Evolutionary conservation across 92 coral and sea anemone species (phyloP).

Genomic region (Parazoanthus swiftii): DNA sequence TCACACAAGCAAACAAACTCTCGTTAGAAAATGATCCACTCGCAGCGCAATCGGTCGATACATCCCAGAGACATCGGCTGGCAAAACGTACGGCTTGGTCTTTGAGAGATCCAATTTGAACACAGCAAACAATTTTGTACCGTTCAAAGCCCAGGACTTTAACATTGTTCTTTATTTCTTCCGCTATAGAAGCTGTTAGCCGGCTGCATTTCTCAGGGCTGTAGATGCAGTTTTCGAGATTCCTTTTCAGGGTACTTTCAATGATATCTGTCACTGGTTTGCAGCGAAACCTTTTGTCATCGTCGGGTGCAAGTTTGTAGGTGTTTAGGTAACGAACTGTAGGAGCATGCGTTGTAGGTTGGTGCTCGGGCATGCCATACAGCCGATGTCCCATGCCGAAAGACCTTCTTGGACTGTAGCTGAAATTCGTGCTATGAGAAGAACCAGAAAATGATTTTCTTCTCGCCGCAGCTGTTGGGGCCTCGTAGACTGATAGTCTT

Average conservation of each 20-base stretch:
- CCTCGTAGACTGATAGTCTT: slow-evolving; percentile 14
- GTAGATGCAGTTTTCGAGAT: slow-evolving; percentile 67
- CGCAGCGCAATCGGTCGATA: slow-evolving; percentile 71
- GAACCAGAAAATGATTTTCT: slow-evolving; percentile 21
- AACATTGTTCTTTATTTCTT: slow-evolving; percentile 80
- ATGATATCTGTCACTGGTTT: slow-evolving; percentile 79
- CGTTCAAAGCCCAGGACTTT: slow-evolving; percentile 84
- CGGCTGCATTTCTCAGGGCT: slow-evolving; percentile 68
- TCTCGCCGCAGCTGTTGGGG: not conserved
- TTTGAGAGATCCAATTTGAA: slow-evolving; percentile 79
- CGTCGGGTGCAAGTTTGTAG: slow-evolving; percentile 78
- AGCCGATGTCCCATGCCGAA: slow-evolving; percentile 32
- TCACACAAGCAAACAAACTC: slow-evolving; percentile 86
- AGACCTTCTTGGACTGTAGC: slow-evolving; percentile 18
- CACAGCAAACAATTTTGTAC: slow-evolving; percentile 86
- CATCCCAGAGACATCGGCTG: slow-evolving; percentile 96
- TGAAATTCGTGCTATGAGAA: slow-evolving; percentile 18
- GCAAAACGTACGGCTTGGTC: slow-evolving; percentile 84
- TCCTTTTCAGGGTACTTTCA: slow-evolving; percentile 59
- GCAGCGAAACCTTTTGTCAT: slow-evolving; percentile 67
- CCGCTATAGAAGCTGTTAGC: slow-evolving; percentile 69
- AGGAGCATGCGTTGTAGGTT: not conserved
- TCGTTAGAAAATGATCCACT: slow-evolving; percentile 78
- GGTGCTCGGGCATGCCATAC: slow-evolving; percentile 11
- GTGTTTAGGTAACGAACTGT: slow-evolving; percentile 66